phyloP scores from a whole-genome alignment of 64 coral and sea anemone species.

The Astreopora myriophthalma region DNA sequence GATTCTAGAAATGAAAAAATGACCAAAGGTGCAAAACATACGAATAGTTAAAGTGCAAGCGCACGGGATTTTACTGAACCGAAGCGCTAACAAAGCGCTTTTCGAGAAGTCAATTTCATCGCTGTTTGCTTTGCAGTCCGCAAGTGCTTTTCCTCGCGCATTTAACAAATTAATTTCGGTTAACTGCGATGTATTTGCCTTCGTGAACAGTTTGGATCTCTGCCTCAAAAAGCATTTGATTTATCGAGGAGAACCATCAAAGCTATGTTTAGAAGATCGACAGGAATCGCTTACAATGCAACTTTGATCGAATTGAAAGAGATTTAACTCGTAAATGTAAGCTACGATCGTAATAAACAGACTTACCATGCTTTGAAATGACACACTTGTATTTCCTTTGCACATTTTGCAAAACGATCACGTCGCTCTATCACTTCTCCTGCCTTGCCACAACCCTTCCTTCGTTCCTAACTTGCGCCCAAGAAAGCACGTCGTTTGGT shows the following conservation, averaged over 20 bases:
- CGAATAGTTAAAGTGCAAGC: background rate
- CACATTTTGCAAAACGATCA: conserved; percentile 5
- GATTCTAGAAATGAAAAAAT: background rate
- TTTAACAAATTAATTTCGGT: too few species aligned
- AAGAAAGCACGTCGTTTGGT: background rate
- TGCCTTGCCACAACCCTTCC: background rate
- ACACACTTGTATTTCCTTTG: conserved; percentile 7
- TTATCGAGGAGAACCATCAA: background rate
- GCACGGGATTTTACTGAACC: background rate
- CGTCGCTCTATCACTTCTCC: background rate
- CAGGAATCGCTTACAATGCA: background rate
- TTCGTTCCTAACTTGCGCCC: background rate
- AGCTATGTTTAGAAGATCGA: background rate
- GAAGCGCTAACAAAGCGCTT: conserved; percentile 6
- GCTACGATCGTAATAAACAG: background rate
- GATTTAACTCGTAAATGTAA: background rate
- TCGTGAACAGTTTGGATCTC: background rate
- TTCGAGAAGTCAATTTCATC: background rate
- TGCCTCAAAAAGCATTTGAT: background rate
- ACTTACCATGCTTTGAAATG: conserved; percentile 21
- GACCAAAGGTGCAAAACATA: background rate
- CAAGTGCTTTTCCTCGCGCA: background rate
- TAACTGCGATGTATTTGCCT: too few species aligned
- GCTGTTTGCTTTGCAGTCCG: background rate
- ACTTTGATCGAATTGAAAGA: background rate